phyloP scores from a whole-genome alignment of 1,140 invertebrate genomes.

The Ephestia elutella region DNA sequence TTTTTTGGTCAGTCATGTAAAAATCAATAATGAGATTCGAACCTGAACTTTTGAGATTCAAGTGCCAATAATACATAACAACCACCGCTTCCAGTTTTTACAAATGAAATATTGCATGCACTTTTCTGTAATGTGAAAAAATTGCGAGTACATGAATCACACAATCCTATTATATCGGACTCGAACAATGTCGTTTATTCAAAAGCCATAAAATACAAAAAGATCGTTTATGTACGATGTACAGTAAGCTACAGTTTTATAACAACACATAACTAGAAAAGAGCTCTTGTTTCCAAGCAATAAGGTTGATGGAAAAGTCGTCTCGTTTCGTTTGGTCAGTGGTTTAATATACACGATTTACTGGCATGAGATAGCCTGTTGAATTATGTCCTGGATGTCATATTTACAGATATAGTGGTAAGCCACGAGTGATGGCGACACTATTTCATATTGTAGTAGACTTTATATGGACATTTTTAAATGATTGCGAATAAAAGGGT shows the following conservation, averaged over 20 bases:
- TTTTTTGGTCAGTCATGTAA: too few relatives aligned
- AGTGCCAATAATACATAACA: too few relatives aligned
- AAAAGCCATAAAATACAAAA: constrained; percentile 1
- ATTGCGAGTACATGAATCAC: not conserved
- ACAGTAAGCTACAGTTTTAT: not conserved
- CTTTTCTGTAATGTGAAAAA: not conserved
- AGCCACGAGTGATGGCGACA: not conserved
- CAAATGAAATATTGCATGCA: too few relatives aligned
- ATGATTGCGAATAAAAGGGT: not conserved
- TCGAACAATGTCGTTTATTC: constrained; percentile 1
- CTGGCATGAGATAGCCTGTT: not conserved
- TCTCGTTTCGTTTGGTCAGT: not conserved
- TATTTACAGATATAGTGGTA: constrained; percentile 4
- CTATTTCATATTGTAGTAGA: not conserved
- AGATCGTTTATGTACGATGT: not conserved
- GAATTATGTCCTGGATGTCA: constrained; percentile 2
- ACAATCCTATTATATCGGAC: not conserved
- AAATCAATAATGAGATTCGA: too few relatives aligned
- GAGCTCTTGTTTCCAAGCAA: not conserved
- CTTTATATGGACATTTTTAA: not conserved
- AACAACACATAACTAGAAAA: not conserved
- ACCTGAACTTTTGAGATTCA: too few relatives aligned
- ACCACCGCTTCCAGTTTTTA: too few relatives aligned
- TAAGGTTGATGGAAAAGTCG: not conserved
- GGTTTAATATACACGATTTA: not conserved